These are phyloP conservation scores for Trichogramma pretiosum DNA, from an alignment of 1,140 invertebrate species.

Conservation along the genomic window DNA sequence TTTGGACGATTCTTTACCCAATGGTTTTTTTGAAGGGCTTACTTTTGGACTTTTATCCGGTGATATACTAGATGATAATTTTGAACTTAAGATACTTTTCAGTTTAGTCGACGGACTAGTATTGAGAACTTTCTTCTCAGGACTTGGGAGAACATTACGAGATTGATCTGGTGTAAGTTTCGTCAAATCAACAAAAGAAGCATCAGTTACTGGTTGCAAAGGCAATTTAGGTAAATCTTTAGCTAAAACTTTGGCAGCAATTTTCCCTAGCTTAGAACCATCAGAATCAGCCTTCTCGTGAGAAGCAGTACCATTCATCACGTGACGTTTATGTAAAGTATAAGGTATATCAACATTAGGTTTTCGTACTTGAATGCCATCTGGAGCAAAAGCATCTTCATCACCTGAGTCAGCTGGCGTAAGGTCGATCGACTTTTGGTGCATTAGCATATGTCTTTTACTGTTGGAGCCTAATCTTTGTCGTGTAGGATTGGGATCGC, in stretches of 20 bases:
- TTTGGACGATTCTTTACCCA: constrained; percentile 24
- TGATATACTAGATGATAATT: constrained; percentile 31
- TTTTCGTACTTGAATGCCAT: constrained; percentile 41
- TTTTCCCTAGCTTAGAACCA: constrained; percentile 22
- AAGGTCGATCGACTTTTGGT: constrained; percentile 77
- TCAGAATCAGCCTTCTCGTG: constrained; percentile 41
- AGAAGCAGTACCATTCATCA: constrained; percentile 72
- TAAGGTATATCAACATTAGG: constrained; percentile 68
- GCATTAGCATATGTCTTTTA: constrained; percentile 66
- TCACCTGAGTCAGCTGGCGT: constrained; percentile 74
- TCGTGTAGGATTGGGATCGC: constrained; percentile 69
- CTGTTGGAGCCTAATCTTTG: constrained; percentile 61
- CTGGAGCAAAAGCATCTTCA: constrained; percentile 62
- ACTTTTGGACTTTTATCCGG: constrained; percentile 23
- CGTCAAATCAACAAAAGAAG: constrained; percentile 42
- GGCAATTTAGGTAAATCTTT: constrained; percentile 39
- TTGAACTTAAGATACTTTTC: constrained; percentile 31
- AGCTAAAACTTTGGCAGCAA: constrained; percentile 16
- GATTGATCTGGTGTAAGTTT: constrained; percentile 33
- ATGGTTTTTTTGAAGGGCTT: constrained; percentile 19
- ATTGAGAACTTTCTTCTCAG: constrained; percentile 34
- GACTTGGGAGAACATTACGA: constrained; percentile 31
- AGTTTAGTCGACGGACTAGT: constrained; percentile 32
- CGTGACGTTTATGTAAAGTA: constrained; percentile 69
- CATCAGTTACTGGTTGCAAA: constrained; percentile 43